Evolutionary conservation across 2,888 invertebrate species (phyloP).

Genomic region (Zeuzera pyrina): DNA sequence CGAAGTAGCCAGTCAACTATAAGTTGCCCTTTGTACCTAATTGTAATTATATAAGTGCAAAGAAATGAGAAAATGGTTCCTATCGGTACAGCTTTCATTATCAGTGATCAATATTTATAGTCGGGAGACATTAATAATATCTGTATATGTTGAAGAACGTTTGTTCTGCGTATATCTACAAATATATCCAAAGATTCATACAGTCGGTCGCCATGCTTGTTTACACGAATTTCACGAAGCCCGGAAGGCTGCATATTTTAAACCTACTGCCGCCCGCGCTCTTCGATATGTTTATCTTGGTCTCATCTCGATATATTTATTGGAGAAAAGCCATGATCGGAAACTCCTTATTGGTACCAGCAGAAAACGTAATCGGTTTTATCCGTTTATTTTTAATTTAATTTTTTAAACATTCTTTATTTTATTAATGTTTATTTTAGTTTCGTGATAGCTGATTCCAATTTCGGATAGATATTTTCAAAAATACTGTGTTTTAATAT

Average conservation of each 20-base stretch:
- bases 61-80: too few relatives aligned
- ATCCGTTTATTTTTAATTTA: constrained; percentile 3
- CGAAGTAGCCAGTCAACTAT: too few relatives aligned
- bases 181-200: constrained; percentile 48
- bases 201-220: constrained; percentile 45
- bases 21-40: too few relatives aligned
- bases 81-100: too few relatives aligned
- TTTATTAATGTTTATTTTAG: too few relatives aligned
- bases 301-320: constrained; percentile 66
- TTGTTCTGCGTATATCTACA: constrained; percentile 41
- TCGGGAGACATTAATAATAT: too few relatives aligned
- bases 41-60: too few relatives aligned
- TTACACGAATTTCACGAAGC: constrained; percentile 56
- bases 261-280: constrained; percentile 42
- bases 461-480: too few relatives aligned
- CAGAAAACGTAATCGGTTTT: constrained; percentile 39
- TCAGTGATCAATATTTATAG: too few relatives aligned
- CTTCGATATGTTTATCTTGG: constrained; percentile 62
- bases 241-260: constrained; percentile 62
- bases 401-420: background rate
- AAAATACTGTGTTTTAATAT: too few relatives aligned
- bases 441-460: too few relatives aligned
- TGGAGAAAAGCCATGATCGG: constrained; percentile 48
- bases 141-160: too few relatives aligned
- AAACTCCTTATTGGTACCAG: constrained; percentile 50